Evolutionary conservation across 2,888 invertebrate genomes (phyloP).

Genomic region (Tineola bisselliella): DNA sequence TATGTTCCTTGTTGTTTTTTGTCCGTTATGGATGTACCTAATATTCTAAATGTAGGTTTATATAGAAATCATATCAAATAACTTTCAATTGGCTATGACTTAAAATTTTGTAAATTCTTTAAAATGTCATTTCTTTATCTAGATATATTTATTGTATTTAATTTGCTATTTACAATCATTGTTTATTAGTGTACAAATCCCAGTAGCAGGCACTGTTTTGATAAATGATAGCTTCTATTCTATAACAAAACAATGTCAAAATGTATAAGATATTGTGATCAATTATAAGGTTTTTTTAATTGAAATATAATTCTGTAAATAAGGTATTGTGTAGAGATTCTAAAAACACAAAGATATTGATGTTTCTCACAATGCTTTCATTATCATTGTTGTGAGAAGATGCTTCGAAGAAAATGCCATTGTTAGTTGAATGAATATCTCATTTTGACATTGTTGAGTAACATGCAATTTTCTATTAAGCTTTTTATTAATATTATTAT

Average conservation of each 20-base stretch:
- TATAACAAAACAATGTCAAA: background rate
- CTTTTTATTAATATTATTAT: background rate
- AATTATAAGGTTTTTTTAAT: too few relatives aligned
- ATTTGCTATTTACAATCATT: background rate
- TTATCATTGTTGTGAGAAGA: conserved; percentile 1
- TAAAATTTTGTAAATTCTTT: too few relatives aligned
- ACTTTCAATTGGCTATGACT: conserved; percentile 9
- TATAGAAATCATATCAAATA: conserved; percentile 12
- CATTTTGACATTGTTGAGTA: conserved; percentile 44
- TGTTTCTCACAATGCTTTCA: conserved; percentile 10
- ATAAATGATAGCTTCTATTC: background rate
- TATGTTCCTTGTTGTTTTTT: background rate
- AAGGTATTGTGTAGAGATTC: background rate
- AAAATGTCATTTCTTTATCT: background rate
- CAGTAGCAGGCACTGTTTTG: background rate
- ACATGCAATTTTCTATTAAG: conserved; percentile 7
- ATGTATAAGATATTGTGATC: background rate
- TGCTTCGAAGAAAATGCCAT: conserved; percentile 3
- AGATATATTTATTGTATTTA: background rate
- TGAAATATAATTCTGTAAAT: background rate
- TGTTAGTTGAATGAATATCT: conserved; percentile 17
- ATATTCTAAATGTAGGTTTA: conserved; percentile 10
- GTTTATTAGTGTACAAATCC: too few relatives aligned
- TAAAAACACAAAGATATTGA: background rate
- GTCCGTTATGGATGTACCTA: background rate